phyloP scores from a whole-genome alignment of 2,113 vertebrate species.

The Macrotus californicus region DNA sequence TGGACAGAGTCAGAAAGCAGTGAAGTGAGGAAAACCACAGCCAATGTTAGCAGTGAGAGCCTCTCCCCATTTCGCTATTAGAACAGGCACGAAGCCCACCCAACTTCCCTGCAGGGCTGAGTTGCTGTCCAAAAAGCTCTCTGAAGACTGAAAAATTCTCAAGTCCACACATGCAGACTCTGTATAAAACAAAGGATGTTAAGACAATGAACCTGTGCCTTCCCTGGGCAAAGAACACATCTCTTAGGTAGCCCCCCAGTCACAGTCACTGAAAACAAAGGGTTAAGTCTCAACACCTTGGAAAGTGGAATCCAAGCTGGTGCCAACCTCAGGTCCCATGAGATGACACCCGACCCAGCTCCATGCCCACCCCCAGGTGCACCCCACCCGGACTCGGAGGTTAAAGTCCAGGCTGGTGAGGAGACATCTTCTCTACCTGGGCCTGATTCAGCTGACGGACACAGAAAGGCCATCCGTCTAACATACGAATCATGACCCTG shows the following conservation, averaged over 20 bases:
- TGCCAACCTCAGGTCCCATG: not conserved
- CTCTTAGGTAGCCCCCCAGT: not conserved
- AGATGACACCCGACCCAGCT: not conserved
- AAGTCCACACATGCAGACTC: not conserved
- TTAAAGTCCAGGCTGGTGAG: not conserved
- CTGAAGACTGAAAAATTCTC: not conserved
- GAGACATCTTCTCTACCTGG: not conserved
- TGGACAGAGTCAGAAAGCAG: not conserved
- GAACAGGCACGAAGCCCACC: not conserved
- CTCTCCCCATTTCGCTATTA: not conserved
- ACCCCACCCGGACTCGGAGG: fast-evolving
- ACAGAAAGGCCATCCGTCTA: conserved; percentile 36
- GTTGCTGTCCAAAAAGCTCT: not conserved
- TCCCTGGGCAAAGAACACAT: not conserved
- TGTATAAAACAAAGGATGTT: not conserved
- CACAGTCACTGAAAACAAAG: not conserved
- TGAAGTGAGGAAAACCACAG: not conserved
- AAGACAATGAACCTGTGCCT: not conserved
- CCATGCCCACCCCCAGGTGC: not conserved
- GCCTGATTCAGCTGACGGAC: not conserved
- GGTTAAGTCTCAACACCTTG: not conserved
- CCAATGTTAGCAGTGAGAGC: not conserved
- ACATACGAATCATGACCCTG: not conserved
- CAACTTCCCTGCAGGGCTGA: fast-evolving
- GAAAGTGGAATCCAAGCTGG: not conserved